Evolutionary conservation across 2,888 invertebrate genomes (phyloP).

Genomic region (Litoditis marina): DNA sequence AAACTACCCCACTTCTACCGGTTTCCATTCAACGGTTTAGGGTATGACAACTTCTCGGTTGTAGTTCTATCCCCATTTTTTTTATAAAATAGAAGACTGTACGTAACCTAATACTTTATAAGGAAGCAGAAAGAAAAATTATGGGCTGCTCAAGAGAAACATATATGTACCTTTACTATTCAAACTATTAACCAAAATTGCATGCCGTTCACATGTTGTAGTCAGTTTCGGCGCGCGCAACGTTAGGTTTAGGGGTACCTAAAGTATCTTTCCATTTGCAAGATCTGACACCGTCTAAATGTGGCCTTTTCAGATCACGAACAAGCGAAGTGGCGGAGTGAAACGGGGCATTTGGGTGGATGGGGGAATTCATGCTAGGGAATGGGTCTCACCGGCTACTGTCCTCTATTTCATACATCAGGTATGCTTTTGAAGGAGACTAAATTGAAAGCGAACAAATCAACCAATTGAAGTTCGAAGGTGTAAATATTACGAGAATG

Average conservation of each 20-base stretch:
- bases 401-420: conserved; percentile 59
- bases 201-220: no score
- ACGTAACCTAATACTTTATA: no score
- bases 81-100: neutral
- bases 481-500: no score
- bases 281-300: neutral
- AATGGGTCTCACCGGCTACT: conserved; percentile 57
- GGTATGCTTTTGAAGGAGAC: conserved; percentile 23
- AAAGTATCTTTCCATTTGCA: neutral
- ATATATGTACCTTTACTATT: no score
- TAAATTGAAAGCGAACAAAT: no score
- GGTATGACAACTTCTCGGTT: no score
- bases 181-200: no score
- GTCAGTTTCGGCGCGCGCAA: no score
- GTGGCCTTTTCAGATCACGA: conserved; percentile 45
- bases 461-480: neutral
- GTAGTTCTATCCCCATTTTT: neutral
- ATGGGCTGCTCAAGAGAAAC: no score
- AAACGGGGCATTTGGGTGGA: conserved; percentile 52
- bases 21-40: no score
- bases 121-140: neutral
- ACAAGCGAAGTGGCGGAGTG: conserved; percentile 36
- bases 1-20: no score
- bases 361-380: conserved; percentile 47
- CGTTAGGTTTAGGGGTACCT: no score